Evolutionary conservation across 2,113 vertebrate species (phyloP).

Genomic region (Garra rufa): DNA sequence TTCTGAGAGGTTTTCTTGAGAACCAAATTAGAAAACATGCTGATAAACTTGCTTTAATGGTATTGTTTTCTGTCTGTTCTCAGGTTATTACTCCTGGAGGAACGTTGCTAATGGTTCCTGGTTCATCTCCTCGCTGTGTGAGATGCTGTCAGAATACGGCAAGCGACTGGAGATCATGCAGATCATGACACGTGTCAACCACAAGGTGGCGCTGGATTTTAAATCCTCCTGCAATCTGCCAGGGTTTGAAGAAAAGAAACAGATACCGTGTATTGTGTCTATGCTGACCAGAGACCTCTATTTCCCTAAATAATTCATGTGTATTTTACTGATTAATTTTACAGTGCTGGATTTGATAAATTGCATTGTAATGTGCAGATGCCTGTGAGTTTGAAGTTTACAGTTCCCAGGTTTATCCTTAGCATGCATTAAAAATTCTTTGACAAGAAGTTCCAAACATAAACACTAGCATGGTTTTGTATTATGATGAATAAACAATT

Average conservation of each 20-base stretch:
- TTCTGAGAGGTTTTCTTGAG: background rate
- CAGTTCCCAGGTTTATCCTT: background rate
- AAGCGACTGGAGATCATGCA: conserved; percentile 86
- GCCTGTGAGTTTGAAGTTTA: background rate
- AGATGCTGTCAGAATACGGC: conserved; percentile 71
- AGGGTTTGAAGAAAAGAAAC: conserved; percentile 83
- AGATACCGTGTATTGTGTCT: conserved; percentile 90
- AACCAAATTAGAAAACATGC: no score
- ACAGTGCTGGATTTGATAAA: background rate
- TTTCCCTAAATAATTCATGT: conserved; percentile 68
- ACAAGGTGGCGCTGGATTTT: conserved; percentile 82
- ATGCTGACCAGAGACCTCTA: conserved; percentile 94
- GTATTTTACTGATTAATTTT: background rate
- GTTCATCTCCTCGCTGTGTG: conserved; percentile 92
- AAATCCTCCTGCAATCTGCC: conserved; percentile 74
- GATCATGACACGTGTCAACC: conserved; percentile 89
- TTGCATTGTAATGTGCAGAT: background rate
- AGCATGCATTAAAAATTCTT: background rate
- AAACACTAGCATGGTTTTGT: background rate
- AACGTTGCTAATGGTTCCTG: conserved; percentile 89
- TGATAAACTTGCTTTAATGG: background rate
- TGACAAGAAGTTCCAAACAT: background rate
- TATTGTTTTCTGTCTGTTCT: background rate
- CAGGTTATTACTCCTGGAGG: conserved; percentile 98
- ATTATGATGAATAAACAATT: background rate